Base-by-base conservation (phyloP, 2,888 invertebrate species). In the Drosophila colorata region DNA sequence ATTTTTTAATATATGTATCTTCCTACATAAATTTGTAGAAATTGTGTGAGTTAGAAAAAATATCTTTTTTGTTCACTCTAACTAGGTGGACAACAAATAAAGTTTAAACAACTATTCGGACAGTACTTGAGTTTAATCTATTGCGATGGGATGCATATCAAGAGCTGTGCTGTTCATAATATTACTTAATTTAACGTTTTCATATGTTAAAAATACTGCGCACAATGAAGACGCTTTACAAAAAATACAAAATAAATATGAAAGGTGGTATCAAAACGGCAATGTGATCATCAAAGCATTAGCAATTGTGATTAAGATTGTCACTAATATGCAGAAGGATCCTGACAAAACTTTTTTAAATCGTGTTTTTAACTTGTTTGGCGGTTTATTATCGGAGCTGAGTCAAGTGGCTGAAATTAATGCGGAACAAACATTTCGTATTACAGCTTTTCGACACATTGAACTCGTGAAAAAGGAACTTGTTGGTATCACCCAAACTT, bases 391-490 rank as follows among this genome's bases (percentile, higher is more conserved):
- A 8, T 58, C 72, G 2, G 69, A 73, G 43, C 48, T 89, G 23
- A 41, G 76, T 0, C 56, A 78, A 35, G 71, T 69, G 2, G 69
- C 75, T 9, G 80, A 81, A 55, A 37, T 51, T 9, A 48, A 58
- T 44, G 46, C 78, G 0, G 44, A 76, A 2, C 70, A 60, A 7
- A 64, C 78, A 8, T 73, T 87, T 14, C 67, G 84, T 9, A 38
- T 49, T 1, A 69, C 63, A 43, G 51, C 80, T 2, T 53, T 75
- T 38, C 58, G 46, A 13, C 69, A 82, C 31, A 44, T 90, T 2
- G 61, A 64, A 18, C 53, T 41, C 2, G 66, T 80, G 4, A 80
- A 78, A 28, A 40, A 65, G 4, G 78, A 85, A 44, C 70, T 86
- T 25, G 20, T 78, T 5, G 63, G 66, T 37, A 57, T 88, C 41